Evolutionary conservation across 2,888 invertebrate genomes (phyloP), one percentile per base, ranked within the genome.

Genomic region (Harpagoxenus sublaevis): DNA sequence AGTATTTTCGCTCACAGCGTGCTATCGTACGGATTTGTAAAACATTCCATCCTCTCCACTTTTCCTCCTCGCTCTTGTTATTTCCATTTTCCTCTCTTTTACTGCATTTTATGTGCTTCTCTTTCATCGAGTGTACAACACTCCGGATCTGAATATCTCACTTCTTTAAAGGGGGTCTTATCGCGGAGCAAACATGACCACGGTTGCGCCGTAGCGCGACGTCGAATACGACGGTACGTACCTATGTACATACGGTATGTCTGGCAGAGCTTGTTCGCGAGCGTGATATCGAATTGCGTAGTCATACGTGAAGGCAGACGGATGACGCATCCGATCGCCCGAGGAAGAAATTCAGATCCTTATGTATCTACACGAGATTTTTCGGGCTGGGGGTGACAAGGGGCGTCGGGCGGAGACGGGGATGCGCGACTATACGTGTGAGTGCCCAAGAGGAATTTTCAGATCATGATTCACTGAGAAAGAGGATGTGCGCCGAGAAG

Each of bases 211-310:
- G 31, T 48, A 10, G 65, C 53, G 31, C 53, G 55, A 79, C 57
- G 71, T 73, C 23, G 31, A 63, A 79, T 39, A 62, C 51, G 57
- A 57, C 65, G 70, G 48, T 48, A 66, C 45, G 28, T 66, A 65
- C 10, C 5, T 82, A 55, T 39, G 68, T 53, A 68, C 8, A 42
- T 62, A 66, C 70, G 65, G 42, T 71, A 65, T 35, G 39, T 51
- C 51, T 53, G 74, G 73, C 60, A n/a, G 79, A n/a, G 84, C 63
- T 83, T 89, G 89, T 87, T 87, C 88, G 85, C 87, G 68, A 88
- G 88, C 86, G 85, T 86, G 92, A 94, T 93, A 93, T 93, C 92
- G 91, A 93, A 93, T 93, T 93, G 94, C 93, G 92, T 93, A 94
- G 93, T 94, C 94, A 93, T 91, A 93, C 92, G 92, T 93, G 91